Evolutionary conservation across 1,140 invertebrate species (phyloP).

Genomic region (Globodera rostochiensis): DNA sequence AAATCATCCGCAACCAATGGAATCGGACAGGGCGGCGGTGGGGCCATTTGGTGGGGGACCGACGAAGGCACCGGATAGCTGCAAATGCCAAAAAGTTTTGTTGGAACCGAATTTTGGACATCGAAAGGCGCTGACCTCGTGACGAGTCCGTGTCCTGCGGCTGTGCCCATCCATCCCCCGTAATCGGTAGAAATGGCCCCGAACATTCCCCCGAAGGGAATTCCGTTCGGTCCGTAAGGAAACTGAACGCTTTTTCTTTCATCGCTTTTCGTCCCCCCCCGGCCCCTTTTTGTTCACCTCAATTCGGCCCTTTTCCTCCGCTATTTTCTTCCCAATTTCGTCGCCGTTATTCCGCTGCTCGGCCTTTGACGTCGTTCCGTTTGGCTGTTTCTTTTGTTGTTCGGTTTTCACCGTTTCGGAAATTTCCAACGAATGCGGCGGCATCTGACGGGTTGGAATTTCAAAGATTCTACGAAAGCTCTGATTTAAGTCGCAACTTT

Average conservation of each 20-base stretch:
- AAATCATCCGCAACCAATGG: not conserved
- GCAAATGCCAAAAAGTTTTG: not conserved
- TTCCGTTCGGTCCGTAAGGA: not conserved
- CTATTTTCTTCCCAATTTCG: not conserved
- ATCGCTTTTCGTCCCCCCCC: not conserved
- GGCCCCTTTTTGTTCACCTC: not conserved
- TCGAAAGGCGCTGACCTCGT: not conserved
- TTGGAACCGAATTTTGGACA: not conserved
- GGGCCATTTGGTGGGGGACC: not conserved
- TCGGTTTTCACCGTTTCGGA: not conserved
- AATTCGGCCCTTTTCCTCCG: not conserved
- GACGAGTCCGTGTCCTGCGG: not conserved
- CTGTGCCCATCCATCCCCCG: not conserved
- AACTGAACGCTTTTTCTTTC: not conserved
- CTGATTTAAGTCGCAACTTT: not conserved
- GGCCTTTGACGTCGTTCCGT: not conserved
- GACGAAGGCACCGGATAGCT: not conserved
- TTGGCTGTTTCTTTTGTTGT: not conserved
- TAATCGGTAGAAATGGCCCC: not conserved
- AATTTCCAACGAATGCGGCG: too few species aligned
- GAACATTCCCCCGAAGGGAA: not conserved
- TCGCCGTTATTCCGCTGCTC: not conserved
- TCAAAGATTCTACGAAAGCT: not conserved
- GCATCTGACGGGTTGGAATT: not conserved
- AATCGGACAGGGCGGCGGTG: not conserved